A percentile compares a stretch with the other conserved stretches of the same genome.
Conservation (phyloP, 2,113 vertebrate species). For the Chloebia gouldiae region DNA sequence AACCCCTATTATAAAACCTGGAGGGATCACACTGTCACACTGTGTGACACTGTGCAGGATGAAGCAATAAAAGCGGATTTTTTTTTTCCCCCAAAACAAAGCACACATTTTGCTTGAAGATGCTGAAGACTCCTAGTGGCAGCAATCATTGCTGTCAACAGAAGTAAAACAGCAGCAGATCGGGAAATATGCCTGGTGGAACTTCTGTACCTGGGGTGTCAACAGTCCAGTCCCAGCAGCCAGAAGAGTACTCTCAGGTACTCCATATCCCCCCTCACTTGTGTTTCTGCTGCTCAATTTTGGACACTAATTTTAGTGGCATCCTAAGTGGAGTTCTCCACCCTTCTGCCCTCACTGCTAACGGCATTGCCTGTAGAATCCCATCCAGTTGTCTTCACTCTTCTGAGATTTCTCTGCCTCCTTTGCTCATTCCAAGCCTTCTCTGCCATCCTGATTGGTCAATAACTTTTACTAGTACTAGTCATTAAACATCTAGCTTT, state of each 20-base stretch:
- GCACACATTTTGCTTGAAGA: not conserved
- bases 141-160: not conserved
- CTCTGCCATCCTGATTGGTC: not conserved
- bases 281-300: not conserved
- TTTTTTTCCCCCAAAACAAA: not conserved
- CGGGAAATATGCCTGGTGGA: rapidly evolving
- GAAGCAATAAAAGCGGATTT: not conserved
- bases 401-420: not conserved
- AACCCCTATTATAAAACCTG: not conserved
- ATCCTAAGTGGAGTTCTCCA: not conserved
- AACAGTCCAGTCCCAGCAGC: not conserved
- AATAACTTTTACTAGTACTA: not conserved
- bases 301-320: not conserved
- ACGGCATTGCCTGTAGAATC: not conserved
- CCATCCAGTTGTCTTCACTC: not conserved
- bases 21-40: not conserved
- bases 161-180: not conserved
- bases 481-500: not conserved
- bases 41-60: not conserved
- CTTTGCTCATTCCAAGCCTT: not conserved
- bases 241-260: not conserved
- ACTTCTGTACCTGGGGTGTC: not conserved
- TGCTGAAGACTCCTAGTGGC: not conserved
- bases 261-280: not conserved
- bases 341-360: not conserved